Percentiles rank a stretch among this genome's conserved stretches.
These are phyloP conservation scores for Lottia gigantea DNA, from an alignment of 2,888 invertebrate species.

Conservation along the genomic window DNA sequence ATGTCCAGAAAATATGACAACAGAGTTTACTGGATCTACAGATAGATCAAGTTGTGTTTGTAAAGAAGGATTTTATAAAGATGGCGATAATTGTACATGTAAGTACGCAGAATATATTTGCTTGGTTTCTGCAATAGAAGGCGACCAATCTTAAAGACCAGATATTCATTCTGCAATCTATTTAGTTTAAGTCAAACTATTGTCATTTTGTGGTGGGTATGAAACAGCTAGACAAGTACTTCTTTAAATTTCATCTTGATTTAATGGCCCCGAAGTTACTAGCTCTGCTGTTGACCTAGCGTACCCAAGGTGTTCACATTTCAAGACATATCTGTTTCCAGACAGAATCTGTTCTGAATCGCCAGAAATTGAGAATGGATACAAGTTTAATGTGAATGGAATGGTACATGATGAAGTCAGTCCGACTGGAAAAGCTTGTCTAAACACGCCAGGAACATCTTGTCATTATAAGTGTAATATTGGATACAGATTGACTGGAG, in stretches of 20 bases:
- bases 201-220: too few relatives aligned
- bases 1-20: conserved; percentile 46
- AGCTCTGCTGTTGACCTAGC: too few relatives aligned
- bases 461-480: conserved; percentile 38
- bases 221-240: too few relatives aligned
- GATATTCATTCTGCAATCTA: too few relatives aligned
- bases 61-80: conserved; percentile 28
- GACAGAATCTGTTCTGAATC: conserved; percentile 32
- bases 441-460: conserved; percentile 33
- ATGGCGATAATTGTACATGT: conserved; percentile 12
- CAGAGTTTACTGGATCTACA: conserved; percentile 32
- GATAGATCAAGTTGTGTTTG: conserved; percentile 30
- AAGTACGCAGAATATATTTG: conserved; percentile 6
- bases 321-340: conserved; percentile 7
- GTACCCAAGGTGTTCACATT: not conserved
- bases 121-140: too few relatives aligned
- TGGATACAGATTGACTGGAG: conserved; percentile 38
- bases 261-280: too few relatives aligned
- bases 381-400: conserved; percentile 40
- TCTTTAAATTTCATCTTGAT: too few relatives aligned
- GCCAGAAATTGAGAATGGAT: conserved; percentile 34
- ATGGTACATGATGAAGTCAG: conserved; percentile 35
- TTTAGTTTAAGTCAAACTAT: too few relatives aligned
- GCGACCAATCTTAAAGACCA: too few relatives aligned
- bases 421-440: conserved; percentile 35